Evolutionary conservation across 2,113 vertebrate species (phyloP).

Genomic region (Natator depressus): DNA sequence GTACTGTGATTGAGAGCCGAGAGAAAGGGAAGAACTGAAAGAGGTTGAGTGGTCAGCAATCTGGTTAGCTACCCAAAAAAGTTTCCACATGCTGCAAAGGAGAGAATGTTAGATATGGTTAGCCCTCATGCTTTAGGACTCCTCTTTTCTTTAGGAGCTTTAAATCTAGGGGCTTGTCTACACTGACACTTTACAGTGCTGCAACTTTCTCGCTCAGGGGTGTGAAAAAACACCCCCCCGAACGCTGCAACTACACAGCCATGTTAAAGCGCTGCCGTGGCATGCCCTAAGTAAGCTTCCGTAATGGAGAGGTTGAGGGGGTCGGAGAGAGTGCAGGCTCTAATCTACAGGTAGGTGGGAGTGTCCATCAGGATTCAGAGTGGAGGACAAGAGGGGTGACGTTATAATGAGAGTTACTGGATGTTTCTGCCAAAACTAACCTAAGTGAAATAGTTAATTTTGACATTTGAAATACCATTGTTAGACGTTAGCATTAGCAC

Average conservation of each 20-base stretch:
- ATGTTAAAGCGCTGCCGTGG: too few species aligned
- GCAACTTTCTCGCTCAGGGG: too few species aligned
- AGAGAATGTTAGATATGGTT: background rate
- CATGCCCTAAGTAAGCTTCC: background rate
- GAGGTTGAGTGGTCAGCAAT: background rate
- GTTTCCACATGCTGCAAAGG: background rate
- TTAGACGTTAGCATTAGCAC: background rate
- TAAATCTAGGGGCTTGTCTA: background rate
- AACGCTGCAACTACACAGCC: too few species aligned
- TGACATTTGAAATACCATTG: background rate
- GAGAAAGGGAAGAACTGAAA: background rate
- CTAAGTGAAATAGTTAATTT: background rate
- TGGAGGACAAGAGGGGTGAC: background rate
- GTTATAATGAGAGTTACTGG: background rate
- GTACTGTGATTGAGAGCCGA: fast-evolving
- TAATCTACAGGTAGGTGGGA: background rate
- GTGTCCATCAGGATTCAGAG: background rate
- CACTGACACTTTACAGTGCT: too few species aligned
- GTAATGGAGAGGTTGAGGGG: background rate
- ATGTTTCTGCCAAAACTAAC: fast-evolving
- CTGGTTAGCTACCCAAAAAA: background rate
- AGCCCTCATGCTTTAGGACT: background rate
- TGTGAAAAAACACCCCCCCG: too few species aligned
- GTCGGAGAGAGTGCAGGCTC: background rate
- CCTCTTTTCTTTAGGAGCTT: background rate